Base-by-base conservation (phyloP, 2,888 invertebrate genomes). In the Stenolophus ochropezus region DNA sequence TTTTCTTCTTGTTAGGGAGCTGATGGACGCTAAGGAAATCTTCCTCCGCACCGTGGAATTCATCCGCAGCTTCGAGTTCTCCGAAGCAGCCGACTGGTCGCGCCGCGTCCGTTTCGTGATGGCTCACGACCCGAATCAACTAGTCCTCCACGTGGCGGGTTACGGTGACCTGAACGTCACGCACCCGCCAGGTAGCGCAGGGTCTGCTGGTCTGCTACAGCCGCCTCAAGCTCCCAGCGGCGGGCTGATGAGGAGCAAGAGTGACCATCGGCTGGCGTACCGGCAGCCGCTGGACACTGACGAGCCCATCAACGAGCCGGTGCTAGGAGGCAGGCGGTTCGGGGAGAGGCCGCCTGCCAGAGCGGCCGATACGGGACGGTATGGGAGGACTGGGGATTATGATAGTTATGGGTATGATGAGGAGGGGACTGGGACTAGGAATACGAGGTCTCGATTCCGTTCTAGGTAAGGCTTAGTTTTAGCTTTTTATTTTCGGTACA, bases 11-110 rank as follows among this genome's bases (percentile, higher is more conserved):
- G 21, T 4, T 23, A 79, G 79, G 84, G 97, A 97, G 88, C 91
- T 97, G 84, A 96, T 98, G 91, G 97, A 97, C 87, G 96, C 97
- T 82, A 98, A 98, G 90, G 97, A 98, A 90, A 97, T 98, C 84
- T 98, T 98, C 91, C 91, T 97, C 20, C 97, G 97, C 89, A 98
- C 98, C 14, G 95, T 98, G 69, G 98, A 98, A 87, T 98, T 98
- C 89, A 93, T 98, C 85, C 92, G 96, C 86, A 97, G 97, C 90
- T 98, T 97, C 87, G 97, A 98, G 89, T 42, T 25, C 21, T 96
- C 97, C 86, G 98, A 98, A 90, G 96, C 95, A 83, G 94, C 95
- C 76, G 97, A 97, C 89, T 97, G 96, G 87, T 94, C 93, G 83
- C 92, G 97, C 83, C 93, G 96, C 85, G 94, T 97, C 84, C 92